Percentiles rank a stretch among this genome's conserved stretches.
Conservation (phyloP, 2,797 vertebrate genomes). For the Bufotes viridis region DNA sequence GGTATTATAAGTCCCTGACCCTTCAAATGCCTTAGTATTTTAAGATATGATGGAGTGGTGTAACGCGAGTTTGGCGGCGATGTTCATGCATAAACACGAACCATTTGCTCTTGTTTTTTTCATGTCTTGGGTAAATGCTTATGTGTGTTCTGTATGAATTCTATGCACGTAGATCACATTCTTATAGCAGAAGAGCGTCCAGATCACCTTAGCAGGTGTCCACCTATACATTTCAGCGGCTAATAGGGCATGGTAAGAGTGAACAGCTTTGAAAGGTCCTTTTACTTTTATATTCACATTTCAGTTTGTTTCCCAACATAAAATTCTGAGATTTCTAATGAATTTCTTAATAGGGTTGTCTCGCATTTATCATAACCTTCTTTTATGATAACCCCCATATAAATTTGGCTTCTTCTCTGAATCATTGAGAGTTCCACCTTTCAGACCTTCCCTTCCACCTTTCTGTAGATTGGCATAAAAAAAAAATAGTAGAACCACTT, state of each 20-base stretch:
- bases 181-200: neutral
- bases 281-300: neutral
- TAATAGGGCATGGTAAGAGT: neutral
- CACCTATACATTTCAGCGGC: neutral
- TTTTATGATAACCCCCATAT: neutral
- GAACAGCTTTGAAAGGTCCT: neutral
- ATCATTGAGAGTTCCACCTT: neutral
- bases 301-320: neutral
- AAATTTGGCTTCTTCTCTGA: neutral
- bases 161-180: neutral
- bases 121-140: conserved; percentile 11
- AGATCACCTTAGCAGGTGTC: neutral
- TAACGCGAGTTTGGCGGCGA: neutral
- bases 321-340: neutral
- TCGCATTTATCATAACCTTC: neutral
- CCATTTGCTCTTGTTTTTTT: neutral
- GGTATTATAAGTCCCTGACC: conserved; percentile 33
- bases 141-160: neutral
- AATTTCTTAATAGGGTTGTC: neutral
- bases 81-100: conserved; percentile 8
- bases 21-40: conserved; percentile 36
- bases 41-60: conserved; percentile 29
- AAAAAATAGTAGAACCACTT: neutral
- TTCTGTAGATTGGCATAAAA: too few species aligned
- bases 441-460: neutral